phyloP scores from a whole-genome alignment of 2,113 vertebrate genomes.

The Heterotis niloticus region DNA sequence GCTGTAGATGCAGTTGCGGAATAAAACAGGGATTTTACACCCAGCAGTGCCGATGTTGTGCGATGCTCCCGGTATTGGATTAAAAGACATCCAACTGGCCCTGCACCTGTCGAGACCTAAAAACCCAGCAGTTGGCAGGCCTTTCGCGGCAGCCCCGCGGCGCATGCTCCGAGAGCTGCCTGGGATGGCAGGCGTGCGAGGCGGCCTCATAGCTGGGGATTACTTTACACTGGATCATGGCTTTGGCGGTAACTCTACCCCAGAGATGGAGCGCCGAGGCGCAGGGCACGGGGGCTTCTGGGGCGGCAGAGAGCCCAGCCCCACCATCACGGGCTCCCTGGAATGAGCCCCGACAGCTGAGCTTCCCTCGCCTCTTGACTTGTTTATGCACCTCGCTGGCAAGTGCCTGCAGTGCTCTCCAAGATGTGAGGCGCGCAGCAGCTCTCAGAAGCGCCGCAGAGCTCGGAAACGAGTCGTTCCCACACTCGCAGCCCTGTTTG shows the following conservation, averaged over 20 bases:
- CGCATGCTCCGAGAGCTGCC: conserved; percentile 42
- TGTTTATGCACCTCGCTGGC: conserved; percentile 26
- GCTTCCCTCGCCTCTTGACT: conserved; percentile 50
- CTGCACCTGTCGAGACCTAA: conserved; percentile 59
- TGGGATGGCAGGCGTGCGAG: conserved; percentile 43
- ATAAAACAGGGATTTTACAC: conserved; percentile 5
- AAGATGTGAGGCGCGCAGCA: conserved; percentile 61
- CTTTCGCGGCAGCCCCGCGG: conserved; percentile 48
- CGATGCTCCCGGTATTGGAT: conserved; percentile 3
- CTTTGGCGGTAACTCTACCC: conserved; percentile 61
- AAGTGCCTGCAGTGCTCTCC: conserved; percentile 46
- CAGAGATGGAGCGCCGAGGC: conserved; percentile 50
- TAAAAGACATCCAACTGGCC: conserved; percentile 27
- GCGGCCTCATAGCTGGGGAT: conserved; percentile 51
- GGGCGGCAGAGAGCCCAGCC: conserved; percentile 46
- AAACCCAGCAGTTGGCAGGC: conserved; percentile 50
- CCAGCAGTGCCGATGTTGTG: neutral
- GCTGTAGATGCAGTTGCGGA: neutral
- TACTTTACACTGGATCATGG: conserved; percentile 62
- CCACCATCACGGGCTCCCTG: conserved; percentile 52
- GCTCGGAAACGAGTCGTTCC: conserved; percentile 18
- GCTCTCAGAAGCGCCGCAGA: conserved; percentile 3
- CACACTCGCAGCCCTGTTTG: conserved; percentile 63
- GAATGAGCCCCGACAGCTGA: conserved; percentile 60
- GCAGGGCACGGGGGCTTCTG: conserved; percentile 38